These are phyloP conservation scores for Patella ulyssiponensis DNA, from an alignment of 2,888 invertebrate genomes.

Conservation along the genomic window DNA sequence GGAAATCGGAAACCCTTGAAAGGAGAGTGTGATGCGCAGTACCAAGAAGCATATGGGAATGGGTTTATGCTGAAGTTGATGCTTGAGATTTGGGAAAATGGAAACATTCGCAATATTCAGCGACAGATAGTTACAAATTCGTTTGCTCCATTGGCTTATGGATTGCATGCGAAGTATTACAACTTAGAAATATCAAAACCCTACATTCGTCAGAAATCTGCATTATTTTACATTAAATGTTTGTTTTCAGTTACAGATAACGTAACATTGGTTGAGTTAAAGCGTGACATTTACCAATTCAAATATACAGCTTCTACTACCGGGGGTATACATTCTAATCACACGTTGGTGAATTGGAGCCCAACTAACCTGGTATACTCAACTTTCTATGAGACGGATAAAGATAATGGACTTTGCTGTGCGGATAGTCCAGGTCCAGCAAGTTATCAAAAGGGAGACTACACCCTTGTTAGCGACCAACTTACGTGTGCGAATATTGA, in stretches of 20 bases:
- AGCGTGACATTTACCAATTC: background rate
- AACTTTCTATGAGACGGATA: background rate
- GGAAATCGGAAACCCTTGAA: too few species aligned
- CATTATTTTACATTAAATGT: background rate
- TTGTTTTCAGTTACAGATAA: background rate
- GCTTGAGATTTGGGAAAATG: too few species aligned
- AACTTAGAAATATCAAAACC: background rate
- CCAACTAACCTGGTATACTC: background rate
- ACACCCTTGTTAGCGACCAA: conserved; percentile 10
- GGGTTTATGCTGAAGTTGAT: too few species aligned
- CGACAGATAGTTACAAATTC: background rate
- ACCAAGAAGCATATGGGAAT: too few species aligned
- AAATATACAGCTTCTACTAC: background rate
- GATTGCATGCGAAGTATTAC: background rate
- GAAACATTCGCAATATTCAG: too few species aligned
- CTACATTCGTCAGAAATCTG: background rate
- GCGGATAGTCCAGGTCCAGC: background rate
- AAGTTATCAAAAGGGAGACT: background rate
- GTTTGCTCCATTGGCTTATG: background rate
- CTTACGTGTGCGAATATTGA: conserved; percentile 18
- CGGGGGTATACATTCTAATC: background rate
- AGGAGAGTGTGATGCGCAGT: too few species aligned
- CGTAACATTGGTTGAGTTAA: background rate
- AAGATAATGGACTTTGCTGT: conserved; percentile 14
- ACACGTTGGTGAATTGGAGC: background rate